Conservation (phyloP, 2,797 vertebrate species). For the Acridotheres tristis region DNA sequence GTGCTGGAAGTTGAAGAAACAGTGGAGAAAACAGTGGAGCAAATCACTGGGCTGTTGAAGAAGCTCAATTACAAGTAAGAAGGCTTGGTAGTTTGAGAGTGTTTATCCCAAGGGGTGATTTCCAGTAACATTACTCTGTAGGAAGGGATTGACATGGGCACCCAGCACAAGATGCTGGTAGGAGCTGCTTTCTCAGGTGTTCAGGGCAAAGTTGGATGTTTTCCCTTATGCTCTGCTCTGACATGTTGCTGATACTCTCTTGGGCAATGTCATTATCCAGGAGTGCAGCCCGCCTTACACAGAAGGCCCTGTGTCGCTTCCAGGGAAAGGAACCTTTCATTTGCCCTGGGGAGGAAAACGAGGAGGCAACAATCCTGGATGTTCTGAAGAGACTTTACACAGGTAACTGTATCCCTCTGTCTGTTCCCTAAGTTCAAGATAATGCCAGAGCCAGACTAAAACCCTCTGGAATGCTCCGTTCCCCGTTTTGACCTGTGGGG, state of each 20-base stretch:
- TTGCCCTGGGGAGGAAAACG: not conserved
- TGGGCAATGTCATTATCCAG: slow-evolving; percentile 68
- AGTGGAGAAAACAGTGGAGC: slow-evolving; percentile 74
- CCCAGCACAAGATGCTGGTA: not conserved
- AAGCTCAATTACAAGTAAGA: slow-evolving; percentile 91
- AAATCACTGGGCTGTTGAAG: slow-evolving; percentile 82
- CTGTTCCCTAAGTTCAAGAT: not conserved
- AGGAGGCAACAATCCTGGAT: slow-evolving; percentile 75
- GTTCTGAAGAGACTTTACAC: slow-evolving; percentile 85
- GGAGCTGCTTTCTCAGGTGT: not conserved
- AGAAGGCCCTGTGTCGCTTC: slow-evolving; percentile 78
- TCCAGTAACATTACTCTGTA: not conserved
- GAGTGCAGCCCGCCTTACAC: slow-evolving; percentile 83
- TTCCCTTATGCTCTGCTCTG: not conserved
- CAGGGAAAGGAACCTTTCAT: slow-evolving; percentile 81
- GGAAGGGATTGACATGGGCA: not conserved
- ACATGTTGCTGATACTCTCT: not conserved
- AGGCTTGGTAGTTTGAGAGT: not conserved
- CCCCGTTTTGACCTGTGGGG: not conserved
- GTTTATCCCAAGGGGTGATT: not conserved
- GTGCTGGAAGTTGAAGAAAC: slow-evolving; percentile 67
- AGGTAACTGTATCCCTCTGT: slow-evolving; percentile 75
- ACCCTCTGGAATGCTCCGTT: not conserved
- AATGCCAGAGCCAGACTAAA: not conserved
- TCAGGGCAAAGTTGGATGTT: not conserved